phyloP scores from a whole-genome alignment of 2,113 vertebrate genomes.

The Paedocypris sp. region DNA sequence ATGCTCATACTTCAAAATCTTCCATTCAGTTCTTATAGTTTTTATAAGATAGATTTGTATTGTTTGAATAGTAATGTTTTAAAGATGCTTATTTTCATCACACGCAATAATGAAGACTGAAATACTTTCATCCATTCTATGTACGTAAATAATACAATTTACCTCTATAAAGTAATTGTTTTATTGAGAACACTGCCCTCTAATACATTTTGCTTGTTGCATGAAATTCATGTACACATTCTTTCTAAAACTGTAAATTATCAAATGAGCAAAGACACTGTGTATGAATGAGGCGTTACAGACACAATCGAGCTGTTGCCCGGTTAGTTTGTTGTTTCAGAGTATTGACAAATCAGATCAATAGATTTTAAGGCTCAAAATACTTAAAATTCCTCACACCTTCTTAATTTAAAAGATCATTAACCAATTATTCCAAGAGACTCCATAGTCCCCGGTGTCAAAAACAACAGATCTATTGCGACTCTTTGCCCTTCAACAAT shows the following conservation, averaged over 20 bases:
- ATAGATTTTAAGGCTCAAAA: conserved; percentile 18
- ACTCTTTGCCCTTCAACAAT: neutral
- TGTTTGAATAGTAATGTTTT: too few species aligned
- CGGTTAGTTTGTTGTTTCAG: conserved; percentile 4
- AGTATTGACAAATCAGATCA: conserved; percentile 1
- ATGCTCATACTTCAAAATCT: neutral
- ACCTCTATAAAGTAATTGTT: too few species aligned
- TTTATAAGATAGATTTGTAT: too few species aligned
- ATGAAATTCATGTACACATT: neutral
- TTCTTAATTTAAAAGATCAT: conserved; percentile 10
- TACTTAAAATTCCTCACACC: conserved; percentile 6
- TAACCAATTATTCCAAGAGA: conserved; percentile 8
- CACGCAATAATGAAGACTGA: too few species aligned
- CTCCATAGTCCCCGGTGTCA: conserved; percentile 2
- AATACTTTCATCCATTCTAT: too few species aligned
- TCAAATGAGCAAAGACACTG: neutral
- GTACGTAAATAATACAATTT: too few species aligned
- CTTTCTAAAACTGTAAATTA: neutral
- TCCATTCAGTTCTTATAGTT: too few species aligned
- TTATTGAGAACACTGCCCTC: too few species aligned
- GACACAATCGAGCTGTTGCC: neutral
- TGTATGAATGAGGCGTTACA: neutral
- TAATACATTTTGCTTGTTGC: too few species aligned
- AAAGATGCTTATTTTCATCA: too few species aligned
- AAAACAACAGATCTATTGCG: conserved; percentile 22